phyloP scores from a whole-genome alignment of 2,797 vertebrate genomes.

The Crenichthys baileyi region DNA sequence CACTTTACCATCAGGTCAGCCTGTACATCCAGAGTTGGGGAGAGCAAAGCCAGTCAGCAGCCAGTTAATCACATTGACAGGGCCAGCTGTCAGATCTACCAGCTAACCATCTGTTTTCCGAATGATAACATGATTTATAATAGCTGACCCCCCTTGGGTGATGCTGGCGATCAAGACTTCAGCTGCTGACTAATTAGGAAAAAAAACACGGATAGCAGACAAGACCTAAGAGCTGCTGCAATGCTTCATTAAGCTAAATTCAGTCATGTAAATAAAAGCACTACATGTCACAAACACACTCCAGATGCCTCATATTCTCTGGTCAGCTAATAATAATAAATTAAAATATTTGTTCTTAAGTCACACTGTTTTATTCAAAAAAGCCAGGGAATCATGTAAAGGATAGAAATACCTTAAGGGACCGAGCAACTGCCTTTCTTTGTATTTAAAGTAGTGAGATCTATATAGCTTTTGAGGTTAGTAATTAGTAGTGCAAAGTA shows the following conservation, averaged over 20 bases:
- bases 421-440: background rate
- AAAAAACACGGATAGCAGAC: slow-evolving; percentile 18
- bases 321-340: slow-evolving; percentile 27
- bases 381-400: background rate
- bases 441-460: background rate
- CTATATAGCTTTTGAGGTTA: too few species aligned
- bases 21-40: background rate
- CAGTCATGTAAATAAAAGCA: slow-evolving; percentile 51
- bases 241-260: slow-evolving; percentile 41
- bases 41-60: slow-evolving; percentile 30
- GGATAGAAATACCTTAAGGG: background rate
- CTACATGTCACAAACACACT: slow-evolving; percentile 27
- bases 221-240: background rate
- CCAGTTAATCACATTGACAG: slow-evolving; percentile 19
- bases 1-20: background rate
- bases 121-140: background rate
- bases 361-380: slow-evolving; percentile 1
- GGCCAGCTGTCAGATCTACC: slow-evolving; percentile 4
- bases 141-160: slow-evolving; percentile 3
- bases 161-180: background rate
- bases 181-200: slow-evolving; percentile 36
- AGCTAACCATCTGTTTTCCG: background rate
- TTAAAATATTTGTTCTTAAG: slow-evolving; percentile 27
- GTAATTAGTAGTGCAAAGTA: too few species aligned
- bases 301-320: slow-evolving; percentile 29